A percentile compares a stretch with the other conserved stretches of the same genome.
Evolutionary conservation across 2,113 vertebrate species (phyloP).

Genomic region (Psilopsiagon aurifrons): DNA sequence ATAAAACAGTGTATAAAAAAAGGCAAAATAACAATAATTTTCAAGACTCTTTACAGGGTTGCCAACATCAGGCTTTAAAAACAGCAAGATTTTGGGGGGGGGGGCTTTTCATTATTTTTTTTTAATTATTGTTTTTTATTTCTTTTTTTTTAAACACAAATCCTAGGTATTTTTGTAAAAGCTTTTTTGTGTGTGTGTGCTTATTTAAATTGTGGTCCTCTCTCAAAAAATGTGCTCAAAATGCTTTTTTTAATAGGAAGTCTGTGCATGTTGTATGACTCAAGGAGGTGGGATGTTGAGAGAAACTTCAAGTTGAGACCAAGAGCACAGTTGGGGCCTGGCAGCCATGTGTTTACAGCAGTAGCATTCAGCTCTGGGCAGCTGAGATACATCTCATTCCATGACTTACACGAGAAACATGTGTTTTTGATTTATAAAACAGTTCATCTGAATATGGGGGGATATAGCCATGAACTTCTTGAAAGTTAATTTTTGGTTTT

Average conservation of each 20-base stretch:
- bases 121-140: not conserved
- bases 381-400: not conserved
- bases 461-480: not conserved
- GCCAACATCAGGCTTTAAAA: not conserved
- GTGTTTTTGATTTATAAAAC: not conserved
- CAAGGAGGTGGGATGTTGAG: not conserved
- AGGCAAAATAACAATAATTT: not conserved
- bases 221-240: not conserved
- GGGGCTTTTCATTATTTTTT: not conserved
- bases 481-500: not conserved
- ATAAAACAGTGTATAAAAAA: not conserved
- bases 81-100: not conserved
- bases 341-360: not conserved
- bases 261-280: not conserved
- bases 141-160: not conserved
- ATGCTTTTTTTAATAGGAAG: not conserved
- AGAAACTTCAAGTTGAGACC: not conserved
- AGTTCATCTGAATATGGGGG: not conserved
- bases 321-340: not conserved
- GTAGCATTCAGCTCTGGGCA: not conserved
- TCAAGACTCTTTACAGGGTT: not conserved
- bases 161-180: not conserved
- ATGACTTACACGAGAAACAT: fast-evolving
- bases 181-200: not conserved
- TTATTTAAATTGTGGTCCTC: not conserved